Evolutionary conservation across 2,797 vertebrate species (phyloP).

Genomic region (Petrocephalus sullivani): DNA sequence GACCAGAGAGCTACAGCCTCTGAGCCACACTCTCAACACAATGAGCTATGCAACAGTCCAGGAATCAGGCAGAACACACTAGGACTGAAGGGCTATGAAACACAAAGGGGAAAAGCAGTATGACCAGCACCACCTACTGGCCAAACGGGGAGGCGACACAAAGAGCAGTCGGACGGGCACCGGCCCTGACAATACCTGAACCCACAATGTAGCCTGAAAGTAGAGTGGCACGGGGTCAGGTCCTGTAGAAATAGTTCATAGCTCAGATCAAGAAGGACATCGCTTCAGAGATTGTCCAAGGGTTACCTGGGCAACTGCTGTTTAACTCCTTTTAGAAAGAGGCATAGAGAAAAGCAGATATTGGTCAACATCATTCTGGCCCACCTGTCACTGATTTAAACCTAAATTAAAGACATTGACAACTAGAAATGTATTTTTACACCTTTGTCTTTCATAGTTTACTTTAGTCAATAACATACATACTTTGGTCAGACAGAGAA

Average conservation of each 20-base stretch:
- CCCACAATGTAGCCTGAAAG: not conserved
- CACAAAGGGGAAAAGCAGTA: no score
- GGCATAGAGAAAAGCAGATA: not conserved
- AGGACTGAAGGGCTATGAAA: no score
- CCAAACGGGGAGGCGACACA: no score
- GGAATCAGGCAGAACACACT: no score
- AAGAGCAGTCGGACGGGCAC: no score
- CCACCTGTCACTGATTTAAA: not conserved
- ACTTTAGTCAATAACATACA: not conserved
- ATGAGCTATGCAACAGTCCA: no score
- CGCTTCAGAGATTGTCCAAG: not conserved
- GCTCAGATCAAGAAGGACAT: not conserved
- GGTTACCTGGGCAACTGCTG: not conserved
- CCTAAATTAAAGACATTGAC: constrained; percentile 1
- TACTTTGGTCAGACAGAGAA: not conserved
- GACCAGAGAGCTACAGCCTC: no score
- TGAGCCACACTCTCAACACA: no score
- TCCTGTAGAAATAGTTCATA: not conserved
- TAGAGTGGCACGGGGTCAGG: not conserved
- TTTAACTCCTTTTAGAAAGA: not conserved
- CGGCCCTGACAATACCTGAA: not conserved
- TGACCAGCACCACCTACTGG: no score
- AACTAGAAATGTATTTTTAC: not conserved
- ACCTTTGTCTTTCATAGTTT: not conserved
- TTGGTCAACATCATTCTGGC: not conserved